A percentile compares a stretch with the other conserved stretches of the same genome.
These are phyloP conservation scores for Propithecus perrieri DNA, from an alignment of 2,797 vertebrate genomes.

Conservation along the genomic window DNA sequence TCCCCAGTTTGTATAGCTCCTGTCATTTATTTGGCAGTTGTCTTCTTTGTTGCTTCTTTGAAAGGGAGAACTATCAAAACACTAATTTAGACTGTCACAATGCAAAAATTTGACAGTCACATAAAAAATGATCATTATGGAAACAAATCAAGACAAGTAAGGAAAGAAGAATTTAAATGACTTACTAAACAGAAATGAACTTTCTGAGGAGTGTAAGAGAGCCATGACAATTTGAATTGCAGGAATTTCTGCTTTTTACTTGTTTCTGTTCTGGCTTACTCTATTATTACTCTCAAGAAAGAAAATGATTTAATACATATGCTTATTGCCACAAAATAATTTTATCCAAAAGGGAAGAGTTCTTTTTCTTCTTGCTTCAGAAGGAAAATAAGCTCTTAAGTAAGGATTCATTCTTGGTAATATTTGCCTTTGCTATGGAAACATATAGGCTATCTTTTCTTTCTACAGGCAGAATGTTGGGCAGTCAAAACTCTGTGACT, in stretches of 20 bases:
- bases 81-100: slow-evolving; percentile 86
- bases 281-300: slow-evolving; percentile 78
- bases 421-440: slow-evolving; percentile 32
- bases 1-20: slow-evolving; percentile 77
- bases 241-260: slow-evolving; percentile 76
- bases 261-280: slow-evolving; percentile 77
- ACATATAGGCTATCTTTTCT: not conserved
- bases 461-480: not conserved
- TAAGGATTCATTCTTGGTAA: not conserved
- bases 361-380: slow-evolving; percentile 56
- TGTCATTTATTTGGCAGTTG: slow-evolving; percentile 82
- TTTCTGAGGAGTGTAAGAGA: slow-evolving; percentile 80
- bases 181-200: slow-evolving; percentile 83
- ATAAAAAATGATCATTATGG: slow-evolving; percentile 83
- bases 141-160: slow-evolving; percentile 82
- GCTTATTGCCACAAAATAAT: slow-evolving; percentile 70
- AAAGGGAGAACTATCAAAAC: slow-evolving; percentile 85
- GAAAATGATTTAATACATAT: slow-evolving; percentile 70
- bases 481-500: not conserved
- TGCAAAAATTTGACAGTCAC: slow-evolving; percentile 84
- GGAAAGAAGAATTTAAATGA: slow-evolving; percentile 83
- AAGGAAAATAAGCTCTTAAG: slow-evolving; percentile 65
- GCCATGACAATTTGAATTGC: slow-evolving; percentile 77
- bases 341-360: slow-evolving; percentile 68
- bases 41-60: slow-evolving; percentile 84